phyloP scores from a whole-genome alignment of 2,113 vertebrate genomes.

The Scophthalmus maximus region DNA sequence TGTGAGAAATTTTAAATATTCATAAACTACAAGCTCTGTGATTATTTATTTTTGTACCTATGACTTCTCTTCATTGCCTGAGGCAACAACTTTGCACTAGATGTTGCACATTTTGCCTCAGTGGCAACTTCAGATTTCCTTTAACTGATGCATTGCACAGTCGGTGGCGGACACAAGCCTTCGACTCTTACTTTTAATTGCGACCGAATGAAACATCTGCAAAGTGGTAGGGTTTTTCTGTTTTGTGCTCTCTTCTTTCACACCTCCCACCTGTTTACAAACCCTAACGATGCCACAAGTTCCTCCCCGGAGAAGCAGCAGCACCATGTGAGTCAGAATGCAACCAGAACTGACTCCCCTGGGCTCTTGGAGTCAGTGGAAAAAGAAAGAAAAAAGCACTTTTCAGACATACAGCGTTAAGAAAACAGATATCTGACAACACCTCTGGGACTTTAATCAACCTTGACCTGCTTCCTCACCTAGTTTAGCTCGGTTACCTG shows the following conservation, averaged over 20 bases:
- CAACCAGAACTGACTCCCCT: conserved; percentile 20
- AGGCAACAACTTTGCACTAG: neutral
- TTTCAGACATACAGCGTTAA: neutral
- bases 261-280: conserved; percentile 25
- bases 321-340: neutral
- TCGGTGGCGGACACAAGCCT: no score
- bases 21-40: neutral
- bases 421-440: neutral
- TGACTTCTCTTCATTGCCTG: neutral
- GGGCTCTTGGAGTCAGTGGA: conserved; percentile 26
- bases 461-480: conserved; percentile 16
- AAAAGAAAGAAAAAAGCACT: conserved; percentile 21
- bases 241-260: conserved; percentile 3
- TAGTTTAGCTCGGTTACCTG: conserved; percentile 4
- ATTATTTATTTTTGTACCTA: accelerated
- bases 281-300: conserved; percentile 13
- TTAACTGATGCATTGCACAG: neutral
- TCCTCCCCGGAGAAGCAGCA: conserved; percentile 14
- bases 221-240: accelerated
- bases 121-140: neutral
- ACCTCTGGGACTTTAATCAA: conserved; percentile 17
- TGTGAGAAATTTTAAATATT: neutral
- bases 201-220: neutral
- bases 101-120: neutral
- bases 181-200: neutral